Base-by-base conservation (phyloP, 2,797 vertebrate species). In the Crax fasciolata region DNA sequence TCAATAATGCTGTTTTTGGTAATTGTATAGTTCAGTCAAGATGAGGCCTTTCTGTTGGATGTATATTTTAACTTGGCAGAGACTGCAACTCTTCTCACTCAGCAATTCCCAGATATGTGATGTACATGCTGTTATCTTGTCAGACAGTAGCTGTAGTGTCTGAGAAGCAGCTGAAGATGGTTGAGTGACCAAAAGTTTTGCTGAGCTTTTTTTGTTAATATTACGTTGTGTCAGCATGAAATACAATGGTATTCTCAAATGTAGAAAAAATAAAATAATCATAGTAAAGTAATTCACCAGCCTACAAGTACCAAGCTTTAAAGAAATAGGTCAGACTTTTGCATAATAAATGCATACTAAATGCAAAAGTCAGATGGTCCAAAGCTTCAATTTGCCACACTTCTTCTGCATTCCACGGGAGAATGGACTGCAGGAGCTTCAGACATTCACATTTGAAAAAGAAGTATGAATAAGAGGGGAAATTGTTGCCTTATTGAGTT, bases 401-500 rank as follows among this genome's bases (percentile, higher is more conserved):
- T 28, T 44, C 28, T 28, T 44, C 62, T 87, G 6, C 25, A 20
- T 24, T 73, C 55, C 87, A 74, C 35, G 32, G 32, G 39, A 85
- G 67, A 94, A 86, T 57, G 44, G 30, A 16, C 73, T 70, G 13
- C 2, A 5, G 65, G 78, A 83, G 79, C 23, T 79, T 76, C 14
- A 59, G 72, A 39, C 27, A 76, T 84, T 93, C 63, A 59, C 10
- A 20, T 51, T 86, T 77, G 32, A 71, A 78, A 85, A 82, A 86
- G 27, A 78, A 68, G 21, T 24, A 52, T 9, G 9, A 62, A 6
- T 77, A 58, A 75, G 67, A 86, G n/a, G 3, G 61, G 71, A 91
- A 97, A 91, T 91, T 91, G 55, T 68, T 91, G 27, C 75, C 74
- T 91, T 91, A 24, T 71, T 93, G n/a, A 70, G 39, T 58, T 27